These are phyloP conservation scores for Drosophila formosana DNA, from an alignment of 2,888 invertebrate genomes.

Conservation along the genomic window DNA sequence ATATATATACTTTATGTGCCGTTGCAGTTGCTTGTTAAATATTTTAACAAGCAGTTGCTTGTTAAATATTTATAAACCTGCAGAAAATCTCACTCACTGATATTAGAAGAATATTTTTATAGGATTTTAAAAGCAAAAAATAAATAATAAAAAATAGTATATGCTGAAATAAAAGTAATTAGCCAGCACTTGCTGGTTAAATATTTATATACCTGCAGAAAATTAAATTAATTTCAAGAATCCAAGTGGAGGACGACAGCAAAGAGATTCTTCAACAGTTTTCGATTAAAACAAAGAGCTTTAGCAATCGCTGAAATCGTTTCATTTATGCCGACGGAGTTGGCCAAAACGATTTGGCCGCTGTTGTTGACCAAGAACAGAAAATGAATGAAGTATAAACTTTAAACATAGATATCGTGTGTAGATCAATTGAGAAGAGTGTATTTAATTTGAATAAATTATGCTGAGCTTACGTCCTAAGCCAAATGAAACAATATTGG, in stretches of 20 bases:
- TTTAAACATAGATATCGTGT: slow-evolving; percentile 1
- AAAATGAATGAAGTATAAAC: background rate
- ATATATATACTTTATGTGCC: too few species aligned
- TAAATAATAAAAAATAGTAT: background rate
- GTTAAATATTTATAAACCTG: too few species aligned
- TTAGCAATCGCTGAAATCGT: background rate
- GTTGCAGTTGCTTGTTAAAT: too few species aligned
- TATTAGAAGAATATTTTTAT: too few species aligned
- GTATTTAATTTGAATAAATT: slow-evolving; percentile 6
- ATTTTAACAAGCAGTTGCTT: too few species aligned
- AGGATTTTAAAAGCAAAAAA: too few species aligned
- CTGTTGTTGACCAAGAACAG: background rate
- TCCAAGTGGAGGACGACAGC: background rate
- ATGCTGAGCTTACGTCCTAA: background rate
- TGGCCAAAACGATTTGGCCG: background rate
- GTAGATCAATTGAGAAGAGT: background rate
- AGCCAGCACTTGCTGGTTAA: too few species aligned
- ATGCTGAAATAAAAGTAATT: too few species aligned
- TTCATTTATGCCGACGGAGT: background rate
- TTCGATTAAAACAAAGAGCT: background rate
- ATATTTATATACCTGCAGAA: background rate
- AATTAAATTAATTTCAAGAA: background rate
- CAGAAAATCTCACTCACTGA: background rate
- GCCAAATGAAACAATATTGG: slow-evolving; percentile 7
- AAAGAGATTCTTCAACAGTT: background rate